phyloP scores from a whole-genome alignment of 2,797 vertebrate genomes.

The Silurus lanzhouensis region DNA sequence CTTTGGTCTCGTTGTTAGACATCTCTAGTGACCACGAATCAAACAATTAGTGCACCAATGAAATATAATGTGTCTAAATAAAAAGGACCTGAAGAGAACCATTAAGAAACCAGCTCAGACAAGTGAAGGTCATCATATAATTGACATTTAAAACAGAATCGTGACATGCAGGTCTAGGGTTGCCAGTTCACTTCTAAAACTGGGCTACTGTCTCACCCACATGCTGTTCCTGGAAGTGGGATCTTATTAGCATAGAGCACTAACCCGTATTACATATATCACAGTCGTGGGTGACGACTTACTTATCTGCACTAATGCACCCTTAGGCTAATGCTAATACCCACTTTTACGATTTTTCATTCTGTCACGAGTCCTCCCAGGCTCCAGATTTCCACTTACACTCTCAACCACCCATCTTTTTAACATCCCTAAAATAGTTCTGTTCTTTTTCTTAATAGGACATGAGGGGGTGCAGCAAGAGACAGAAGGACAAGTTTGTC shows the following conservation, averaged over 20 bases:
- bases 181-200: no score
- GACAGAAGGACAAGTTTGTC: not conserved
- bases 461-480: conserved; percentile 8
- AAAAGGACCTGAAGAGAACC: not conserved
- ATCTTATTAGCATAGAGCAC: conserved; percentile 29
- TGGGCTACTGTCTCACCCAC: not conserved
- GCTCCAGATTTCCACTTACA: not conserved
- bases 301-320: conserved; percentile 37
- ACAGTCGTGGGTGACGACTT: conserved; percentile 27
- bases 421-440: conserved; percentile 16
- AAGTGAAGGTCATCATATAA: not conserved
- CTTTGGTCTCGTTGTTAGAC: not conserved
- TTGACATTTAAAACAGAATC: no score
- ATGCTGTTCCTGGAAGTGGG: not conserved
- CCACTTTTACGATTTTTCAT: not conserved
- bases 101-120: not conserved
- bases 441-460: not conserved
- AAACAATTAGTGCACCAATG: not conserved
- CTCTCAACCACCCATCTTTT: not conserved
- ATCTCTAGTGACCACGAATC: not conserved
- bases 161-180: no score
- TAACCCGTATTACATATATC: conserved; percentile 22
- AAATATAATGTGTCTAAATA: not conserved
- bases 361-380: not conserved
- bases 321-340: conserved; percentile 25